phyloP scores from a whole-genome alignment of 1,140 invertebrate species.

The Aphelenchoides fujianensis region DNA sequence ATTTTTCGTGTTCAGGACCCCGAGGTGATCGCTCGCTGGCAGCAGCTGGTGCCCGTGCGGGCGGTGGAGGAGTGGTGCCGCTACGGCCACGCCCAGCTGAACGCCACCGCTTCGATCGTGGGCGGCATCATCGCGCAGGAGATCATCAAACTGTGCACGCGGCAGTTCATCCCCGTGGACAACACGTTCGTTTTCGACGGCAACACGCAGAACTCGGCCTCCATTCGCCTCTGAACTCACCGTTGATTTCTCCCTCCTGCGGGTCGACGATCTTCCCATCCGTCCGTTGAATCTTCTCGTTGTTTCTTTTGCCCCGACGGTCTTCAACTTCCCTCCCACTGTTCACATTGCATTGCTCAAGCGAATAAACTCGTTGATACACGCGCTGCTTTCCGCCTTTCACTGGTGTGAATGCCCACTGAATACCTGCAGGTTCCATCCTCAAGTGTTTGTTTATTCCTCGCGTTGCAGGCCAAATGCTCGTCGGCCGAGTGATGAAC shows the following conservation, averaged over 20 bases:
- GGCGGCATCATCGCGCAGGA: constrained; percentile 90
- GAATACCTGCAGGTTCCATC: no score
- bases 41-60: constrained; percentile 31
- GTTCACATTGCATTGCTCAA: no score
- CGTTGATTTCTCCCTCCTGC: background rate
- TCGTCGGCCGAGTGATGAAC: background rate
- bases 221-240: constrained; percentile 37
- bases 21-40: constrained; percentile 21
- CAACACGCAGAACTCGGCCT: constrained; percentile 74
- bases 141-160: constrained; percentile 91
- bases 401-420: no score
- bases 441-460: background rate
- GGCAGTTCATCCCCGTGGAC: constrained; percentile 90
- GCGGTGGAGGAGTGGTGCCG: constrained; percentile 62
- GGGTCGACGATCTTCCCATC: no score
- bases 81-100: constrained; percentile 88
- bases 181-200: constrained; percentile 89
- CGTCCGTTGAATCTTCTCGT: no score
- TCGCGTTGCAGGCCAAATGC: background rate
- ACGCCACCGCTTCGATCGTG: constrained; percentile 88
- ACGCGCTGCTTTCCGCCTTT: no score
- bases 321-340: no score
- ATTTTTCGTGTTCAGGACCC: constrained; percentile 25
- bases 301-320: no score
- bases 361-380: no score